Conservation (phyloP, 1,140 invertebrate genomes). For the Brachionus plicatilis region DNA sequence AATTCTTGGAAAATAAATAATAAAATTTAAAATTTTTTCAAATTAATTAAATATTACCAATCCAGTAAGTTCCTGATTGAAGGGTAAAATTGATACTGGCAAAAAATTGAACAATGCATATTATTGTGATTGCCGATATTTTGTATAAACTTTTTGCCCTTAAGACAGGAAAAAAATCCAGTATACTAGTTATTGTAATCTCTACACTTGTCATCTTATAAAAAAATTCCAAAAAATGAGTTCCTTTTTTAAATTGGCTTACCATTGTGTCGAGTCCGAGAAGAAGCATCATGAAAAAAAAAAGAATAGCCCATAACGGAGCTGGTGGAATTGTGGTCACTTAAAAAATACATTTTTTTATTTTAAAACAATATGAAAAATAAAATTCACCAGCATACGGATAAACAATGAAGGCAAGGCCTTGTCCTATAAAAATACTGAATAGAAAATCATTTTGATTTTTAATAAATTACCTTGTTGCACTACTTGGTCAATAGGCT, state of each 20-base stretch:
- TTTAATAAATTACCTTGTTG: slow-evolving; percentile 42
- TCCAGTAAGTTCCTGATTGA: slow-evolving; percentile 38
- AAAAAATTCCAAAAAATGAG: slow-evolving; percentile 43
- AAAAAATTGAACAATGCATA: slow-evolving; percentile 62
- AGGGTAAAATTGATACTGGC: slow-evolving; percentile 61
- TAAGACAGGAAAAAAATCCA: slow-evolving; percentile 63
- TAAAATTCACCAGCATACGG: slow-evolving; percentile 41
- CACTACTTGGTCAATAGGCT: slow-evolving; percentile 49
- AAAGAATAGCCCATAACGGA: slow-evolving; percentile 43
- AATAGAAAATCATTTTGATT: background rate
- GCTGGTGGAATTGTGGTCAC: slow-evolving; percentile 41
- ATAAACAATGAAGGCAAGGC: slow-evolving; percentile 42
- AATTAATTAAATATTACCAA: background rate
- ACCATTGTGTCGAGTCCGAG: slow-evolving; percentile 43
- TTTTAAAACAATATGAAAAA: slow-evolving; percentile 59
- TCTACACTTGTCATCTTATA: slow-evolving; percentile 67
- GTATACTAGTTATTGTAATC: slow-evolving; percentile 66
- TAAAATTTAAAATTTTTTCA: background rate
- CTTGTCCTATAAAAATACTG: slow-evolving; percentile 28
- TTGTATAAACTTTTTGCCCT: slow-evolving; percentile 51
- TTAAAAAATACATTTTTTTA: background rate
- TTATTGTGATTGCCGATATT: slow-evolving; percentile 59
- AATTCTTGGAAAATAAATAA: background rate
- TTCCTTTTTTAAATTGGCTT: background rate
- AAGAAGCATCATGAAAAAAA: slow-evolving; percentile 43